These are phyloP conservation scores for Neodon shergylaensis DNA, from an alignment of 2,113 vertebrate species.

Conservation along the genomic window DNA sequence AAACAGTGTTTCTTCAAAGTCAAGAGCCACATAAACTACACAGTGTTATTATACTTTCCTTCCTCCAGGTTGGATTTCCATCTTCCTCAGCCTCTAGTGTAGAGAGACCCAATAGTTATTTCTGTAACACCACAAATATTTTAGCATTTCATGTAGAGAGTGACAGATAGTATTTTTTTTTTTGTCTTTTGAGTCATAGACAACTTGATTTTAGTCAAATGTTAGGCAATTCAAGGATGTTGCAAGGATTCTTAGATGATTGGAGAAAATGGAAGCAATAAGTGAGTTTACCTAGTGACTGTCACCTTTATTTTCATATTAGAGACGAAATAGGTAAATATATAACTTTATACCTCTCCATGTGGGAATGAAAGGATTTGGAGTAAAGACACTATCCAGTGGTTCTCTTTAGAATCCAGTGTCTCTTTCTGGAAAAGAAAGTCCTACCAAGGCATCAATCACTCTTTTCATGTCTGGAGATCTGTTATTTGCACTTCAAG, in stretches of 20 bases:
- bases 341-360: not conserved
- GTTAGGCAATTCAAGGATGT: not conserved
- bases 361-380: not conserved
- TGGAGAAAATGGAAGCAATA: not conserved
- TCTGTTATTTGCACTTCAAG: not conserved
- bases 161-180: not conserved
- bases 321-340: not conserved
- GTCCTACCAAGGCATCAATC: not conserved
- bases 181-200: not conserved
- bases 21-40: not conserved
- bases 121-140: not conserved
- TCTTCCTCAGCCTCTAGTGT: not conserved
- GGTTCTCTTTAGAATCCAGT: not conserved
- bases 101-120: not conserved
- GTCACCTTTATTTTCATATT: not conserved
- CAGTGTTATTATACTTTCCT: not conserved
- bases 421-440: conserved; percentile 12
- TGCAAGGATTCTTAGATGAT: not conserved
- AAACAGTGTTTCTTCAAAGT: not conserved
- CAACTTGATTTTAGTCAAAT: conserved; percentile 34
- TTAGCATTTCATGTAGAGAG: not conserved
- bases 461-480: not conserved
- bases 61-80: not conserved
- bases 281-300: not conserved
- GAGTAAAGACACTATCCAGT: accelerated